These are phyloP conservation scores for Papilio elwesi DNA, from an alignment of 2,888 invertebrate species.

Conservation along the genomic window DNA sequence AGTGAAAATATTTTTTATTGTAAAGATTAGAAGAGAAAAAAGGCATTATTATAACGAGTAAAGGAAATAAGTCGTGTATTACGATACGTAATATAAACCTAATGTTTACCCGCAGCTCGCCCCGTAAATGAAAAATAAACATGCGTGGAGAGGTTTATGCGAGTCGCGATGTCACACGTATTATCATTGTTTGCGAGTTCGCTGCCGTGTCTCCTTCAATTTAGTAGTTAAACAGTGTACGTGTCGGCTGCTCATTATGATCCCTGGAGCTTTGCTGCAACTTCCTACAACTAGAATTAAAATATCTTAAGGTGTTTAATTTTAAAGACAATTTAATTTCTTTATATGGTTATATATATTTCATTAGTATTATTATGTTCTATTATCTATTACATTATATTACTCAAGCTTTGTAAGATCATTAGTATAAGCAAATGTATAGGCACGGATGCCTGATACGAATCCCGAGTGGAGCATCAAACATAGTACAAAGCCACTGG, in stretches of 20 bases:
- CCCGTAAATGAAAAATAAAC: conserved; percentile 83
- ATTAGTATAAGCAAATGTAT: too few species aligned
- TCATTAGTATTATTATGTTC: neutral
- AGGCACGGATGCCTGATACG: too few species aligned
- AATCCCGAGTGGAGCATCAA: too few species aligned
- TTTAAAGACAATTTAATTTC: neutral
- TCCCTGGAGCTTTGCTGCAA: conserved; percentile 14
- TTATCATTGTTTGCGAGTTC: conserved; percentile 70
- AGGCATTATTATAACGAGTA: neutral
- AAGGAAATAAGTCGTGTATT: conserved; percentile 50
- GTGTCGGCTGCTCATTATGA: conserved; percentile 39
- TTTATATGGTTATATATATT: neutral
- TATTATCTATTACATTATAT: too few species aligned
- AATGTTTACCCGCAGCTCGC: conserved; percentile 59
- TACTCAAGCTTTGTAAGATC: too few species aligned
- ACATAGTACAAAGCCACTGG: too few species aligned
- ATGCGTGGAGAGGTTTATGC: conserved; percentile 70
- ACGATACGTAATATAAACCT: conserved; percentile 55
- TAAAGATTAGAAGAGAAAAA: neutral
- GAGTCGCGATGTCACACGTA: conserved; percentile 67
- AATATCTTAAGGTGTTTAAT: conserved; percentile 10
- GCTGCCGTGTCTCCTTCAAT: conserved; percentile 49
- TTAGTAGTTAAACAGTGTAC: conserved; percentile 53
- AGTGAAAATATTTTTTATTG: neutral
- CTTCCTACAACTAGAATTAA: conserved; percentile 16